phyloP scores from a whole-genome alignment of 2,888 invertebrate species.

The Chalcosyrphus nemorum region DNA sequence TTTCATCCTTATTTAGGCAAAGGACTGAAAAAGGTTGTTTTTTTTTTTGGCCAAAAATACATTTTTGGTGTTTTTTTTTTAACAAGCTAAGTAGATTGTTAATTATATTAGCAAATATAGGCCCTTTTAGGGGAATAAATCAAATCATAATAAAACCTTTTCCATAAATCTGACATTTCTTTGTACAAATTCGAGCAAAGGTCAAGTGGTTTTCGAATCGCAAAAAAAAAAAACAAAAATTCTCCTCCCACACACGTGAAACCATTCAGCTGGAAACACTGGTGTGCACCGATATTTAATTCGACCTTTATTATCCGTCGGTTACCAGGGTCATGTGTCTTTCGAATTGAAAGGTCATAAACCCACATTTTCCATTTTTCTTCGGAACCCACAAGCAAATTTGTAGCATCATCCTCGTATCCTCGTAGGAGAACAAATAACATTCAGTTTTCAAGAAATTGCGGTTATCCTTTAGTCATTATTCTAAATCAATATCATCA shows the following conservation, averaged over 20 bases:
- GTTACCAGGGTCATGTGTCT: background rate
- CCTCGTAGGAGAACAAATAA: background rate
- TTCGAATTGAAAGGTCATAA: conserved; percentile 6
- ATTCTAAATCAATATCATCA: background rate
- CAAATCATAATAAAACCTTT: background rate
- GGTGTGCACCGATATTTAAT: background rate
- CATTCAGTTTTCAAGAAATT: background rate
- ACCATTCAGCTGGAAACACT: background rate
- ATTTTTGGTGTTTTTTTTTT: background rate
- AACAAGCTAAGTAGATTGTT: background rate
- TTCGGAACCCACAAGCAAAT: background rate
- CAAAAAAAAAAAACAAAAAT: no score
- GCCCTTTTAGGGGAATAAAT: background rate
- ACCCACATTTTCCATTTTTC: background rate
- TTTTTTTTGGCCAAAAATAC: background rate
- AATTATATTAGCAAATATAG: background rate
- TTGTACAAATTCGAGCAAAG: background rate
- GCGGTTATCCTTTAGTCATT: background rate
- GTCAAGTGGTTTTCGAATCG: background rate
- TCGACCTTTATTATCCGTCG: conserved; percentile 1
- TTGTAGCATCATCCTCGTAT: background rate
- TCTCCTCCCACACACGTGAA: background rate
- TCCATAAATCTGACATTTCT: background rate
- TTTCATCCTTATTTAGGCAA: background rate
- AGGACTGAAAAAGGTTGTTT: background rate